Evolutionary conservation across 2,113 vertebrate genomes (phyloP).

Genomic region (Neotoma lepida): DNA sequence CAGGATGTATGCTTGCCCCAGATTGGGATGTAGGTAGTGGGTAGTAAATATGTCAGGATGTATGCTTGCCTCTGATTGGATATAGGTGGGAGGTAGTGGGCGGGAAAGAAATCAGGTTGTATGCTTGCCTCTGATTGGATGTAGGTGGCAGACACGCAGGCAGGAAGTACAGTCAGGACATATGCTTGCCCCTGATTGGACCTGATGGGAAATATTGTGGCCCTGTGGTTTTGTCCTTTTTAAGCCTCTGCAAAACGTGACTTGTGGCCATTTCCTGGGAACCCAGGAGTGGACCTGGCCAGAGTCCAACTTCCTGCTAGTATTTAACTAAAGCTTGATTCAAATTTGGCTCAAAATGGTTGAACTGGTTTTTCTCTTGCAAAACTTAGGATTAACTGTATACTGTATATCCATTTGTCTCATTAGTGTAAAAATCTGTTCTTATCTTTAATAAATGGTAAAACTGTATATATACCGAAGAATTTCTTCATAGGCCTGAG

Average conservation of each 20-base stretch:
- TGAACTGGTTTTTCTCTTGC: not conserved
- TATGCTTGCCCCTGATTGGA: no score
- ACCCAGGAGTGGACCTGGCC: not conserved
- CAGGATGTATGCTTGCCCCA: no score
- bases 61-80: no score
- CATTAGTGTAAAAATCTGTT: not conserved
- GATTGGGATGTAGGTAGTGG: no score
- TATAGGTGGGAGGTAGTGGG: no score
- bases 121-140: no score
- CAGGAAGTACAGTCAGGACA: no score
- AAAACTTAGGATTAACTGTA: not conserved
- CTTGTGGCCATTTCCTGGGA: not conserved
- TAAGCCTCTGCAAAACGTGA: not conserved
- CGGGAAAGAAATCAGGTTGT: no score
- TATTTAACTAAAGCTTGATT: not conserved
- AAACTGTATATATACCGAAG: not conserved
- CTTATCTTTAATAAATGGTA: not conserved
- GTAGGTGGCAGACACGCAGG: no score
- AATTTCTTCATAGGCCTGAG: not conserved
- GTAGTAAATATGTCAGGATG: no score
- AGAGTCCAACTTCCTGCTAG: not conserved
- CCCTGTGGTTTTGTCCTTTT: not conserved
- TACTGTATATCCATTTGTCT: not conserved
- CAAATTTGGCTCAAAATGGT: not conserved
- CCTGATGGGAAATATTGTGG: not conserved